Base-by-base conservation (phyloP, 2,797 vertebrate species). In the Gastrophryne carolinensis region DNA sequence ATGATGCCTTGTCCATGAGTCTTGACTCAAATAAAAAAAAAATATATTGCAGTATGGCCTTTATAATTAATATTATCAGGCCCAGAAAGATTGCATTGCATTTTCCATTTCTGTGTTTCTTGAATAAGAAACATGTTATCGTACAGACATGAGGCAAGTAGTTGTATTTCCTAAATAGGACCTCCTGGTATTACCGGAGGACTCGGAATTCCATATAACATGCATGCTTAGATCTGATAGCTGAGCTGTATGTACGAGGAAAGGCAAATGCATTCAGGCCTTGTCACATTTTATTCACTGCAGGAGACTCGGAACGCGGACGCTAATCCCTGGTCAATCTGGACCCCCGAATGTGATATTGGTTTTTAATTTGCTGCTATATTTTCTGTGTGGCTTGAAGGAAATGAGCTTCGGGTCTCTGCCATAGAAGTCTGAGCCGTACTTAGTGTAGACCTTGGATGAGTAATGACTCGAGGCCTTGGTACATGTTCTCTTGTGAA, bases 361-460 rank as follows among this genome's bases (percentile, higher is more conserved):
- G 56, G 69, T 41, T 72, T 72, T 61, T 72, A 72, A 72, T 72
- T 72, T 72, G 44, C 56, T 1, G 56, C 69, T 35, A 21, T 52
- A 72, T 61, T 50, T 60, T 72, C 56, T 37, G 69, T 44, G 64
- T n/a, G 39, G 21, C 41, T 35, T 15, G 41, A 17, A 49, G 69
- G 69, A 27, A 72, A 61, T 13, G 56, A 72, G 32, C 56, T 37
- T 34, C 52, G 12, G 54, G 17, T 34, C 17, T 71, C 47, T 17
- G 11, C 37, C n/a, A 21, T 32, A 7, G 21, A 17, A 24, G 17
- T n/a, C 21, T 2, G n/a, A 11, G 54, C 39, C 11, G 68, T 39
- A 50, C 54, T 17, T 23, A 32, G 41, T n/a, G 41, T 1, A 19
- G 68, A 35, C 41, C 5, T 39, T 3, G 11, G 44, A n/a, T 60